These are phyloP conservation scores for Auanema freiburgensis DNA, from an alignment of 2,888 invertebrate genomes.

Conservation along the genomic window DNA sequence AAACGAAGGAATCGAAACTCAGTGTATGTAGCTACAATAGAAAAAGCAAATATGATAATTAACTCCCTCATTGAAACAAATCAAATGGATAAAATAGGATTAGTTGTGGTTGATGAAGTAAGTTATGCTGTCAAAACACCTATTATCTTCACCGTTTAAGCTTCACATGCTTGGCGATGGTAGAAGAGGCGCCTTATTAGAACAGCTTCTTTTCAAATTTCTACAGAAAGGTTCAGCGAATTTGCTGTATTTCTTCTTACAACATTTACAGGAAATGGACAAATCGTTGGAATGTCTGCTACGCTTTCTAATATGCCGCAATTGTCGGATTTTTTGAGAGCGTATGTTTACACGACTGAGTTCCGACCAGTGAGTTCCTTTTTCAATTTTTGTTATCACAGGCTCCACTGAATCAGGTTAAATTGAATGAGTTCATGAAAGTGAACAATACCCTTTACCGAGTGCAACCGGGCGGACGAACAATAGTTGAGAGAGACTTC, in stretches of 20 bases:
- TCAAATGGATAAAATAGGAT: constrained; percentile 78
- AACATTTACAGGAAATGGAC: constrained; percentile 68
- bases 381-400: background rate
- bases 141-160: constrained; percentile 50
- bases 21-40: constrained; percentile 89
- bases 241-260: too few relatives aligned
- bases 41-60: constrained; percentile 84
- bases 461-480: constrained; percentile 23
- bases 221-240: constrained; percentile 64
- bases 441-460: constrained; percentile 35
- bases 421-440: constrained; percentile 41
- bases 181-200: constrained; percentile 82
- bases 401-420: constrained; percentile 16
- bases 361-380: constrained; percentile 76
- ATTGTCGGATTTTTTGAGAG: constrained; percentile 77
- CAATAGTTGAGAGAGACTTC: constrained; percentile 38
- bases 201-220: constrained; percentile 81
- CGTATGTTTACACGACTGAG: constrained; percentile 80
- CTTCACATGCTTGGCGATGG: constrained; percentile 83
- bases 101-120: constrained; percentile 82
- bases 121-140: too few relatives aligned
- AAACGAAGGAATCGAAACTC: constrained; percentile 76
- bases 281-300: constrained; percentile 94
- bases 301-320: constrained; percentile 88
- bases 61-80: constrained; percentile 78